Evolutionary conservation across 2,797 vertebrate species (phyloP).

Genomic region (Oceanodroma leucorhoa): DNA sequence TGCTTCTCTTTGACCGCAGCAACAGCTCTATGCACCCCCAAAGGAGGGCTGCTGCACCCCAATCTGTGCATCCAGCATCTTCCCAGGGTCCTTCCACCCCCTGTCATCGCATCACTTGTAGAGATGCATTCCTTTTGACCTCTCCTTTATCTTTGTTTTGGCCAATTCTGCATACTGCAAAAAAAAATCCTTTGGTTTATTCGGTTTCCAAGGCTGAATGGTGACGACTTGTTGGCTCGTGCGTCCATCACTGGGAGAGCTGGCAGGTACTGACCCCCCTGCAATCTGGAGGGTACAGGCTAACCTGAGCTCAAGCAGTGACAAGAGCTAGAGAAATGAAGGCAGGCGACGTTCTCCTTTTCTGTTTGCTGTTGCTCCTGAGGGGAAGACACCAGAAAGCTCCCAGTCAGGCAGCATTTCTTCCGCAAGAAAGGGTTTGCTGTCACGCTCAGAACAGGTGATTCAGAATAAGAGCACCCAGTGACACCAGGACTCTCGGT

Average conservation of each 20-base stretch:
- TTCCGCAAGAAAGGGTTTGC: not conserved
- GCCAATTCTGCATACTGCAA: not conserved
- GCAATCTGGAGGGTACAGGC: not conserved
- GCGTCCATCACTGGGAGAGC: not conserved
- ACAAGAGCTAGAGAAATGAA: not conserved
- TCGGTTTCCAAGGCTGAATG: not conserved
- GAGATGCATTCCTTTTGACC: not conserved
- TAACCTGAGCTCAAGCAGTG: not conserved
- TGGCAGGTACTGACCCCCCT: not conserved
- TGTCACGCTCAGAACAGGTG: not conserved
- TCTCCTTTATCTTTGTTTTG: not conserved
- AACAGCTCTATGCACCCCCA: not conserved
- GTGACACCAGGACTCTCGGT: not conserved
- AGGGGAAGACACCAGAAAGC: not conserved
- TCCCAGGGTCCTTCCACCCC: not conserved
- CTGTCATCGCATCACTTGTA: rapidly evolving
- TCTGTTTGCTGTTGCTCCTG: not conserved
- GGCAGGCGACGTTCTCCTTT: not conserved
- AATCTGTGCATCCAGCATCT: not conserved
- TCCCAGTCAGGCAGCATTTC: not conserved
- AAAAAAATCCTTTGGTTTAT: not conserved
- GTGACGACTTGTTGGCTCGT: not conserved
- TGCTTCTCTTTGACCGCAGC: not conserved
- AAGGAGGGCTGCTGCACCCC: not conserved
- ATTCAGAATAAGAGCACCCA: not conserved